phyloP scores from a whole-genome alignment of 30 jellyfish, hydroid and myxozoan species.

The Aurelia coerulea region DNA sequence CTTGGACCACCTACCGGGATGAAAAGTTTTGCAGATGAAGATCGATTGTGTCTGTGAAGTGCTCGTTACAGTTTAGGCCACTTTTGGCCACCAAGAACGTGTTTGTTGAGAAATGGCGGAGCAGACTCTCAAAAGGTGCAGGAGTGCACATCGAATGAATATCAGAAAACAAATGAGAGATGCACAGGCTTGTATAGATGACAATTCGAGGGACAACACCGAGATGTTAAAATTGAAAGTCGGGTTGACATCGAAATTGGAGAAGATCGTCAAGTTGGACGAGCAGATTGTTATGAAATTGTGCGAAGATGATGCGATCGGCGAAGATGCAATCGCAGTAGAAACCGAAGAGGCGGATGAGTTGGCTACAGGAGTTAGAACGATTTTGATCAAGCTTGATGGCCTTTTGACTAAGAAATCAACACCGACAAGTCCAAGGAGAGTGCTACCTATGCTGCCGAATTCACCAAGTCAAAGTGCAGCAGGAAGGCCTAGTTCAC shows the following conservation, averaged over 20 bases:
- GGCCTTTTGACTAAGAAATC: background rate
- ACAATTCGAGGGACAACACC: background rate
- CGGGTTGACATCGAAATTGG: conserved; percentile 1
- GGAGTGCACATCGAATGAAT: background rate
- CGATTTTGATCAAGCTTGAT: background rate
- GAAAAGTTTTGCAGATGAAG: background rate
- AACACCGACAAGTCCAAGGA: background rate
- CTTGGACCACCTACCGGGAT: background rate
- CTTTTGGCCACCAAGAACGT: background rate
- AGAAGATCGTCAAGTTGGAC: background rate
- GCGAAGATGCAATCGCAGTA: too few relatives aligned
- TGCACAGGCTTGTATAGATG: background rate
- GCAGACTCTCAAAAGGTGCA: background rate
- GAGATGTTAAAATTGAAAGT: background rate
- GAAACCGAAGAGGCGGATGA: too few relatives aligned
- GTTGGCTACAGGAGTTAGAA: background rate
- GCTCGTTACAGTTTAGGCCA: background rate
- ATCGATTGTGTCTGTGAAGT: background rate
- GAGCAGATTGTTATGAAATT: background rate
- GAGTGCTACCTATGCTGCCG: background rate
- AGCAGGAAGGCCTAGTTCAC: background rate
- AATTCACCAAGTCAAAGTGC: too few relatives aligned
- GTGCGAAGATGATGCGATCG: too few relatives aligned
- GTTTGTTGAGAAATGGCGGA: background rate
- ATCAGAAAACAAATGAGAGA: background rate